Evolutionary conservation across 1,140 invertebrate species (phyloP).

Genomic region (Anastrepha ludens): DNA sequence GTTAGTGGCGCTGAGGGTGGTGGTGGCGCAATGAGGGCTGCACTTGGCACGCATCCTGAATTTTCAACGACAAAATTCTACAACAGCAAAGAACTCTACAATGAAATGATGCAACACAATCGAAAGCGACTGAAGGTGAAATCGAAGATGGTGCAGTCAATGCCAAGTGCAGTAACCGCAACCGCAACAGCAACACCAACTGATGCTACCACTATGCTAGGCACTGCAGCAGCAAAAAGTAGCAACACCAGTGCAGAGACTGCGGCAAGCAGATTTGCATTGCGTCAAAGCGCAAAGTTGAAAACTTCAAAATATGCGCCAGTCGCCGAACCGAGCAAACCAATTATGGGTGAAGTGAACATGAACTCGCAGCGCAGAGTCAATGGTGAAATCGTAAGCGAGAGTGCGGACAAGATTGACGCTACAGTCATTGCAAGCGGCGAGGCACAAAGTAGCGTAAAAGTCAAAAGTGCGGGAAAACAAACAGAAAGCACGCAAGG

Average conservation of each 20-base stretch:
- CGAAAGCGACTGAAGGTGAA: conserved; percentile 47
- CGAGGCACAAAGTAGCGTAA: background rate
- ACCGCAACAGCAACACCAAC: background rate
- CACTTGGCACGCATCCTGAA: conserved; percentile 64
- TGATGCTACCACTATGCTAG: too few species aligned
- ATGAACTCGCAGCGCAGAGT: conserved; percentile 2
- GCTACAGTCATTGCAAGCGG: too few species aligned
- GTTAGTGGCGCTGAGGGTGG: background rate
- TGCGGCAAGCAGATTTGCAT: conserved; percentile 45
- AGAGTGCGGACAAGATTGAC: too few species aligned
- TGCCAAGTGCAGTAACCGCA: background rate
- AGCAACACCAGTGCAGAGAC: background rate
- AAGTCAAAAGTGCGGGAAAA: background rate
- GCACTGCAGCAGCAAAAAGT: background rate
- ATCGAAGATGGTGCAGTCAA: background rate
- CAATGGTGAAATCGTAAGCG: too few species aligned
- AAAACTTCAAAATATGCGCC: conserved; percentile 4
- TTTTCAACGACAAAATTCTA: conserved; percentile 74
- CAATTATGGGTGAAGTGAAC: conserved; percentile 15
- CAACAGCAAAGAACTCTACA: conserved; percentile 73
- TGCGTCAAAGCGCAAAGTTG: conserved; percentile 29
- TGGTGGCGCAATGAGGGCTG: background rate
- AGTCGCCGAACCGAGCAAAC: conserved; percentile 42
- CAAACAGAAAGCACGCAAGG: background rate
- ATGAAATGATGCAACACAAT: conserved; percentile 72